Evolutionary conservation across 35 echinoderm and acorn worm species (phyloP), one percentile per base, ranked within the genome.

Genomic region (Hemicentrotus pulcherrimus): DNA sequence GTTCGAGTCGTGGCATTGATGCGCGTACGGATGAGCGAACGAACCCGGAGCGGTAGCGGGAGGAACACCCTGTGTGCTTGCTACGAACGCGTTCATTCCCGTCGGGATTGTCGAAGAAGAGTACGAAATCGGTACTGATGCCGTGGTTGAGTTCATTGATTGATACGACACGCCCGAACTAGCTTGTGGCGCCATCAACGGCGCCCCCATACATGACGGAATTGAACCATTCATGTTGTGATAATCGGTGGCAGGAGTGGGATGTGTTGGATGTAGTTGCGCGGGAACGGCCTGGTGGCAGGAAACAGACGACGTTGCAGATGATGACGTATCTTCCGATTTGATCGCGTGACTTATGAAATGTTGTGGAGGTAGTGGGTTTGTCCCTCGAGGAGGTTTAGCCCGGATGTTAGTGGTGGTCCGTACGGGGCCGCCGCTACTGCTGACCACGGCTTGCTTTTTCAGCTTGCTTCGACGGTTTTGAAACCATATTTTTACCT

Each of bases 401-500:
- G 32, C 88, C 12, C 12, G 32, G 88, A 90, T 33, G 24, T 24
- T 90, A 5, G 33, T 28, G 31, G 33, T 8, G 32, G 32, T 4
- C 18, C 19, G 31, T n/a, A 14, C 87, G 8, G 45, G 16, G 31
- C 31, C 87, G 11, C 32, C 46, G 91, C 45, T 92, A 31, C 91
- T 92, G 47, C 91, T 92, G 19, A 92, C 91, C n/a, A 46, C 91
- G 8, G n/a, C 15, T 58, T 47, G 45, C 91, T 48, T 93, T 58
- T 93, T 93, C 46, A 93, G 16, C 91, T 93, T 93, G 48, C 91
- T 93, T 13, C 91, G 91, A 31, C 91, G 91, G 46, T 93, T 93
- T 48, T 93, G 91, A 93, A 93, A 93, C 91, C 91, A 93, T 48
- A 93, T 58, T 55, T 93, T 93, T 22, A 93, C 91, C 91, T 93